Evolutionary conservation across 2,113 vertebrate species (phyloP).

Genomic region (Engystomops pustulosus): DNA sequence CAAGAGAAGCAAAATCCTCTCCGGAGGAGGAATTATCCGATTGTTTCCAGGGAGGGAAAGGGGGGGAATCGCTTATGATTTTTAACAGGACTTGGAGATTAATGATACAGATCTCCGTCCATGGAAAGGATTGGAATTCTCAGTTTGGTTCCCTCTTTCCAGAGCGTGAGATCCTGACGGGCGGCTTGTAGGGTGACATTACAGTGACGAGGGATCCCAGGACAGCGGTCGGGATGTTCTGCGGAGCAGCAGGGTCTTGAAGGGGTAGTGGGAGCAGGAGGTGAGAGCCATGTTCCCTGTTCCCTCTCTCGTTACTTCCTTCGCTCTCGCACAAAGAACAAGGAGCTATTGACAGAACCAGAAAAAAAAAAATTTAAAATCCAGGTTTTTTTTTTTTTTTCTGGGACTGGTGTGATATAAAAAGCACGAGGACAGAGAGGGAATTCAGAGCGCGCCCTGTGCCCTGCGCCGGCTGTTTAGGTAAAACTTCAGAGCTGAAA

Average conservation of each 20-base stretch:
- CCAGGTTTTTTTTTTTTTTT: slow-evolving; percentile 44
- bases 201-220: background rate
- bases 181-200: background rate
- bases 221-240: slow-evolving; percentile 26
- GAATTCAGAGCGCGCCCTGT: slow-evolving; percentile 49
- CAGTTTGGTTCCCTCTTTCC: background rate
- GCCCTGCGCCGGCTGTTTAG: slow-evolving; percentile 49
- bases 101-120: slow-evolving; percentile 16
- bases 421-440: slow-evolving; percentile 52
- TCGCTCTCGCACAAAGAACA: slow-evolving; percentile 49
- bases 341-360: slow-evolving; percentile 55
- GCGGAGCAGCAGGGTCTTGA: slow-evolving; percentile 32
- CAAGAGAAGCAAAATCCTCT: background rate
- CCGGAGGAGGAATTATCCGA: slow-evolving; percentile 13
- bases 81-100: background rate
- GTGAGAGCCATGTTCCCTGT: slow-evolving; percentile 46
- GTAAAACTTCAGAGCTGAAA: slow-evolving; percentile 56
- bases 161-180: background rate
- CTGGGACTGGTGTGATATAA: slow-evolving; percentile 55
- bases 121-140: background rate
- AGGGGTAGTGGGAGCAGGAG: slow-evolving; percentile 57
- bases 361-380: slow-evolving; percentile 45
- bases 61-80: background rate
- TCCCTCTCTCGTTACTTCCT: slow-evolving; percentile 19
- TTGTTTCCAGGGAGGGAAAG: slow-evolving; percentile 3